Percentiles rank a stretch among this genome's conserved stretches.
phyloP scores from a whole-genome alignment of 2,113 vertebrate species.

The Trochalopteron elliotii region DNA sequence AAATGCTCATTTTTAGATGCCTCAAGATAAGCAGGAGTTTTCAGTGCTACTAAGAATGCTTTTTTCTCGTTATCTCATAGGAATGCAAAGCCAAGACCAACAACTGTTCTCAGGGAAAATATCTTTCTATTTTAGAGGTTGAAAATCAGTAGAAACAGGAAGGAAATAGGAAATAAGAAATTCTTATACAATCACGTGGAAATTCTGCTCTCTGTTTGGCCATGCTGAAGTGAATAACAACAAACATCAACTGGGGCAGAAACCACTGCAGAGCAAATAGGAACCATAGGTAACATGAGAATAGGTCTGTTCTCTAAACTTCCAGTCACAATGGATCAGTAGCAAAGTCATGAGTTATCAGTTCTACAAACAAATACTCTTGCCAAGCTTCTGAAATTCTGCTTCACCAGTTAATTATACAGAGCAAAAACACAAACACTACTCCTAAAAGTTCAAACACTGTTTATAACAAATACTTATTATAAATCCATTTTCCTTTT shows the following conservation, averaged over 20 bases:
- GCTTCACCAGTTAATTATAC: neutral
- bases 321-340: neutral
- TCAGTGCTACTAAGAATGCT: neutral
- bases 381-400: neutral
- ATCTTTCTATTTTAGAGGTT: neutral
- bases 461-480: neutral
- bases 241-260: neutral
- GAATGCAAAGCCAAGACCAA: neutral
- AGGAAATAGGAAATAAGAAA: neutral
- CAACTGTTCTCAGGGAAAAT: neutral
- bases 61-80: neutral
- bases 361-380: neutral
- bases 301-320: neutral
- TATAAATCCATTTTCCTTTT: neutral
- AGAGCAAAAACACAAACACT: neutral
- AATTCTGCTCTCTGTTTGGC: neutral
- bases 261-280: neutral
- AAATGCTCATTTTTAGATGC: neutral
- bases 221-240: neutral
- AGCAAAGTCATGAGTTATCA: neutral
- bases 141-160: neutral
- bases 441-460: neutral
- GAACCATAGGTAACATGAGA: neutral
- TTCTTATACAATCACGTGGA: accelerated
- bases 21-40: neutral